Conservation (phyloP, 2,888 invertebrate species). For the Gisinianus flammeolus region DNA sequence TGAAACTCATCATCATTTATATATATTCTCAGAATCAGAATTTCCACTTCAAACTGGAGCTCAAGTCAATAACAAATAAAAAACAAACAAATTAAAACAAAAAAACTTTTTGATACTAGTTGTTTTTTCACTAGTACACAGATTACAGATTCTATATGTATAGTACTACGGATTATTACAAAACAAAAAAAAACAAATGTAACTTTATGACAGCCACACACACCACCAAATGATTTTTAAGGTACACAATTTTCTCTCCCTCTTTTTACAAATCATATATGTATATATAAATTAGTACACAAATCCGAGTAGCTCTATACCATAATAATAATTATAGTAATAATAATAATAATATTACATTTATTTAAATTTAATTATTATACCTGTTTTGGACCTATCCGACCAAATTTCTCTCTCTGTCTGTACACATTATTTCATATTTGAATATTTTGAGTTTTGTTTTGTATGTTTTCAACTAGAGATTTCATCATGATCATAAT, state of each 20-base stretch:
- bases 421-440: neutral
- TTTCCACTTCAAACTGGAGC: too few species aligned
- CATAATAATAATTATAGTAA: neutral
- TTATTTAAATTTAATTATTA: neutral
- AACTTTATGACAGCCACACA: conserved; percentile 27
- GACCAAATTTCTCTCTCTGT: neutral
- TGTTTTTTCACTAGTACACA: neutral
- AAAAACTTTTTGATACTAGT: too few species aligned
- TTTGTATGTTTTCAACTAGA: too few species aligned
- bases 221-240: conserved; percentile 39
- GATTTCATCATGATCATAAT: too few species aligned
- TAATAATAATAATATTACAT: neutral
- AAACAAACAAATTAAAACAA: too few species aligned
- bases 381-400: neutral
- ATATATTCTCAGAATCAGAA: too few species aligned
- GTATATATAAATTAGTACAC: neutral
- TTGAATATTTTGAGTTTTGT: too few species aligned
- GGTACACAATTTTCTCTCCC: conserved; percentile 36
- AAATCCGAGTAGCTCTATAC: neutral
- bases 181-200: neutral
- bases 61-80: too few species aligned
- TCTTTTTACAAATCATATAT: too few species aligned
- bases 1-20: neutral
- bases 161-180: too few species aligned
- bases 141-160: too few species aligned